Percentiles rank a stretch among this genome's conserved stretches.
phyloP scores from a whole-genome alignment of 2,888 invertebrate species.

The Aspidiotus rigidus region DNA sequence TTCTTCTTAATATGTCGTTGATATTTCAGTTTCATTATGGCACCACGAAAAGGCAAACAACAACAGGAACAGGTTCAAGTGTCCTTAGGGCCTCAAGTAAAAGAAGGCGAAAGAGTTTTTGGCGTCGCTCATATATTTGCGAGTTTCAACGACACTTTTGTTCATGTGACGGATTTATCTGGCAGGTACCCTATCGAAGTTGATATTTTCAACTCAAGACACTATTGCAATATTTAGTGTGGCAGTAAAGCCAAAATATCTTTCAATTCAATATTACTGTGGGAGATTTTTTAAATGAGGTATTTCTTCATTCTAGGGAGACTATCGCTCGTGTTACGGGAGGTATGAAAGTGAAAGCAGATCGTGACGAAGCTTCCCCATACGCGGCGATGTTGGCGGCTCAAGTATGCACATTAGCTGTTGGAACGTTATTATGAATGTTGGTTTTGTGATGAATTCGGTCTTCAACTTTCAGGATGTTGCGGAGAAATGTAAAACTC shows the following conservation, averaged over 20 bases:
- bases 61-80: constrained; percentile 96
- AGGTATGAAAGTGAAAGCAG: constrained; percentile 99
- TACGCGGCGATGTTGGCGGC: constrained; percentile 99
- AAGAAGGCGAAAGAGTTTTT: constrained; percentile 95
- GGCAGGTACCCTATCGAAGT: constrained; percentile 54
- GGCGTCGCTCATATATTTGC: constrained; percentile 99
- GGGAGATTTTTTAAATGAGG: neutral
- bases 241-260: neutral
- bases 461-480: constrained; percentile 63
- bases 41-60: constrained; percentile 93
- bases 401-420: constrained; percentile 56
- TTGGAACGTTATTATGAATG: neutral
- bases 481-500: constrained; percentile 92
- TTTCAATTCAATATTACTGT: neutral
- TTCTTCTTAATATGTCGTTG: too few species aligned
- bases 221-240: neutral
- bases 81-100: constrained; percentile 88
- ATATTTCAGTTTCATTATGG: constrained; percentile 54
- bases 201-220: neutral
- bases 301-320: constrained; percentile 51
- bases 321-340: constrained; percentile 91
- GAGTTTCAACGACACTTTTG: constrained; percentile 99
- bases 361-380: constrained; percentile 98
- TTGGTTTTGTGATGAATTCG: neutral
- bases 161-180: constrained; percentile 98